Evolutionary conservation across 1,140 invertebrate genomes (phyloP).

Genomic region (Glomeris maerens): DNA sequence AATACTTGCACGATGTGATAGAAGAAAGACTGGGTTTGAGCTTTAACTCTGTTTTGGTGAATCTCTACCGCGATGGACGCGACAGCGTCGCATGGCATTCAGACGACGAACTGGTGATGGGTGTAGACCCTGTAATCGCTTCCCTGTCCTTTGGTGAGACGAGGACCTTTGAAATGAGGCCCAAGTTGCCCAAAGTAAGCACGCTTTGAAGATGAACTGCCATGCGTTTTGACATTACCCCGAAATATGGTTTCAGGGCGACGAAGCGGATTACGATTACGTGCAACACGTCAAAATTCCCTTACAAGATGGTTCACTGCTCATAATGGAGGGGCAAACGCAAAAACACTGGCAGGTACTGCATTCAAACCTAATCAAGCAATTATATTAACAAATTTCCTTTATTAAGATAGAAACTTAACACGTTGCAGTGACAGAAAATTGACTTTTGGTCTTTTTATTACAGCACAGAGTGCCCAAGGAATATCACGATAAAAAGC

Average conservation of each 20-base stretch:
- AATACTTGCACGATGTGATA: conserved; percentile 14
- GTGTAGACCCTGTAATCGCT: conserved; percentile 30
- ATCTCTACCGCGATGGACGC: conserved; percentile 31
- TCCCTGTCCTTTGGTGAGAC: conserved; percentile 32
- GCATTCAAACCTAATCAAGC: neutral
- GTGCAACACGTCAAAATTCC: conserved; percentile 3
- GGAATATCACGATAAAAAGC: conserved; percentile 10
- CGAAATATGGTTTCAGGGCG: neutral
- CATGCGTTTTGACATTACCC: neutral
- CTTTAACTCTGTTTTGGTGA: conserved; percentile 33
- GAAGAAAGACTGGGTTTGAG: conserved; percentile 24
- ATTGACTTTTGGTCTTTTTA: conserved; percentile 1
- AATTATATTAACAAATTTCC: neutral
- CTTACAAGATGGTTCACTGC: conserved; percentile 27
- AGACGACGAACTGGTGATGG: conserved; percentile 31
- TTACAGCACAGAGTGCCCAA: conserved; percentile 13
- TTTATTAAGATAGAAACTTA: neutral
- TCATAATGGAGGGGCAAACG: conserved; percentile 33
- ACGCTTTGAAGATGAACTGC: neutral
- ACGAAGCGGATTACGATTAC: conserved; percentile 1
- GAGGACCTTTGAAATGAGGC: conserved; percentile 31
- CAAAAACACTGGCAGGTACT: conserved; percentile 31
- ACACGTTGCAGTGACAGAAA: neutral
- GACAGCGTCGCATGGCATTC: conserved; percentile 34
- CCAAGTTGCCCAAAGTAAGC: conserved; percentile 15